phyloP scores from a whole-genome alignment of 2,113 vertebrate species.

The Stercorarius parasiticus region DNA sequence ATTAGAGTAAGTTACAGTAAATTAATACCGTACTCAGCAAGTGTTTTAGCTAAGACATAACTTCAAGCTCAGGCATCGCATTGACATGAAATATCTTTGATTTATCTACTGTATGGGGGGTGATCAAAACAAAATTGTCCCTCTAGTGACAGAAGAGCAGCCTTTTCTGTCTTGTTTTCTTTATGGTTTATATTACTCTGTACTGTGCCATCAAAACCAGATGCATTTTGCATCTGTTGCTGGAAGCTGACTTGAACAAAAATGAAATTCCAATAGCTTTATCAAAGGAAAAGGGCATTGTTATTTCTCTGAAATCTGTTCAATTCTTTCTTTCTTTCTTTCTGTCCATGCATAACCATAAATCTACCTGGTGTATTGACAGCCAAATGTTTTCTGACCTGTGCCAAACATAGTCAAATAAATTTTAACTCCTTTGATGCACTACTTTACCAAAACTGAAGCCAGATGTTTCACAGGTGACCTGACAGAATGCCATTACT shows the following conservation, averaged over 20 bases:
- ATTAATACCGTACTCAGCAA: not conserved
- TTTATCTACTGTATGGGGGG: not conserved
- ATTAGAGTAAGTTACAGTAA: not conserved
- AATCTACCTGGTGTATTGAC: constrained; percentile 14
- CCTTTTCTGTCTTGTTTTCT: not conserved
- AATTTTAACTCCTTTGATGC: constrained; percentile 55
- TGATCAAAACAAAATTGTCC: not conserved
- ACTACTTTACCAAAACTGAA: constrained; percentile 24
- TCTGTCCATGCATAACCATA: not conserved
- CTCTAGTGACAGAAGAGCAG: not conserved
- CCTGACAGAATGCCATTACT: constrained; percentile 46
- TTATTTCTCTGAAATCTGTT: not conserved
- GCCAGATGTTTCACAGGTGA: constrained; percentile 75
- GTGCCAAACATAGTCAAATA: constrained; percentile 30
- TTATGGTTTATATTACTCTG: not conserved
- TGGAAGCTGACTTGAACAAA: not conserved
- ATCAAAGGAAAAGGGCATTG: not conserved
- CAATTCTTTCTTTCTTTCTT: not conserved
- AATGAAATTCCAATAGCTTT: not conserved
- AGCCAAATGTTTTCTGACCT: constrained; percentile 17
- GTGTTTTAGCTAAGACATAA: not conserved
- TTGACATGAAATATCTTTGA: not conserved
- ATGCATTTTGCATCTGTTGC: not conserved
- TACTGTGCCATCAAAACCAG: not conserved
- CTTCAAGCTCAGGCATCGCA: not conserved